Percentiles rank a stretch among this genome's conserved stretches.
Conservation (phyloP, 2,797 vertebrate species). For the Borostomias antarcticus region DNA sequence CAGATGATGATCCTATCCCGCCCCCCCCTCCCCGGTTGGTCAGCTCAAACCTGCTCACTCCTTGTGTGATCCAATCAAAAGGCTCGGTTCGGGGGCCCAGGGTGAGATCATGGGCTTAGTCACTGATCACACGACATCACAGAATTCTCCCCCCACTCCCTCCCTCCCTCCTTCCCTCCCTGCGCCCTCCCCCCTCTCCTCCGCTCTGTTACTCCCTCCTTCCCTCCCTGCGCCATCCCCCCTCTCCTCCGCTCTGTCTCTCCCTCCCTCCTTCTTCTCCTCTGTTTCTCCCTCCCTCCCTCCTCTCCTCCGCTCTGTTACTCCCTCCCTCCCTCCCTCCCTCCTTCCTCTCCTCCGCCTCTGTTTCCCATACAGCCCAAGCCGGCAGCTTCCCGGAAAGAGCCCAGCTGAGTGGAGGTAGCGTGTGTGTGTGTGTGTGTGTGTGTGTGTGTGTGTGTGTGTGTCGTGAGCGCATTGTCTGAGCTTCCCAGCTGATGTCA, state of each 20-base stretch:
- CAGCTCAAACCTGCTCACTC: conserved; percentile 26
- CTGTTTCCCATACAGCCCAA: not conserved
- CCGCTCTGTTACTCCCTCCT: too few species aligned
- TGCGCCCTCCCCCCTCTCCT: too few species aligned
- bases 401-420: too few species aligned
- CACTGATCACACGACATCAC: conserved; percentile 67
- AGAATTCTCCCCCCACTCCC: conserved; percentile 1
- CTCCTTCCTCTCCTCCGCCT: not conserved
- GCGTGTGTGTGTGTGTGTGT: too few species aligned
- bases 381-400: conserved; percentile 24
- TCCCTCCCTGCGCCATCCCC: too few species aligned
- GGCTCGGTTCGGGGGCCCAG: conserved; percentile 25
- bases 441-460: too few species aligned
- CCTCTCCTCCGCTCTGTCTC: conserved; percentile 7
- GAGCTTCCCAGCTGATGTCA: conserved; percentile 54
- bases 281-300: too few species aligned
- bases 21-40: conserved; percentile 38
- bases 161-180: too few species aligned
- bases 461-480: conserved; percentile 11
- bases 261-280: not conserved
- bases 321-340: conserved; percentile 36
- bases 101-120: conserved; percentile 68
- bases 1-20: conserved; percentile 24
- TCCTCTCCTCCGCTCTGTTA: too few species aligned
- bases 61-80: conserved; percentile 62